A percentile compares a stretch with the other conserved stretches of the same genome.
These are phyloP conservation scores for Macrosoma leucophasiata DNA, from an alignment of 2,888 invertebrate genomes.

Conservation along the genomic window DNA sequence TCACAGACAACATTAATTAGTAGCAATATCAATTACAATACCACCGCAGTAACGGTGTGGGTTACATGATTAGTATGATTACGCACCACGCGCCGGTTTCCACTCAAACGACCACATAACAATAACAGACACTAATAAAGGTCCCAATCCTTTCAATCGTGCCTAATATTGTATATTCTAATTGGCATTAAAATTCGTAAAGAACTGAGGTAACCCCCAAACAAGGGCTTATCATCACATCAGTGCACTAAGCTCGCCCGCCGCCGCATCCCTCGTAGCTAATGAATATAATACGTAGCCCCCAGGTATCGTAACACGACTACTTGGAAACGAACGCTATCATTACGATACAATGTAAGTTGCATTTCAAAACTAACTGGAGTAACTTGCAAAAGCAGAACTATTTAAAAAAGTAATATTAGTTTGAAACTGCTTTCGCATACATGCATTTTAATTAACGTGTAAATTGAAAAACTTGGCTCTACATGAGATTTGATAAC, in stretches of 20 bases:
- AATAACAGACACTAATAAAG: constrained; percentile 71
- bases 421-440: too few species aligned
- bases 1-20: constrained; percentile 8
- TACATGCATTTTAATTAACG: too few species aligned
- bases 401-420: too few species aligned
- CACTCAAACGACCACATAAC: constrained; percentile 55
- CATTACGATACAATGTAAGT: too few species aligned
- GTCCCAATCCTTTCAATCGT: constrained; percentile 59
- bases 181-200: constrained; percentile 68
- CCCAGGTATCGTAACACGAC: constrained; percentile 50
- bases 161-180: constrained; percentile 65
- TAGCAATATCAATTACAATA: constrained; percentile 20
- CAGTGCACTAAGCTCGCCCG: constrained; percentile 40
- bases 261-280: constrained; percentile 29
- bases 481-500: too few species aligned
- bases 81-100: constrained; percentile 37
- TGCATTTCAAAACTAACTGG: too few species aligned
- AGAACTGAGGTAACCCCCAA: constrained; percentile 65
- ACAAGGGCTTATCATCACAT: constrained; percentile 66
- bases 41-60: constrained; percentile 26
- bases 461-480: too few species aligned
- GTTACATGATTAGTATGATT: constrained; percentile 27
- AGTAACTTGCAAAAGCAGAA: too few species aligned
- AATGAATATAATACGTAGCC: constrained; percentile 58
- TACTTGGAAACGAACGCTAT: constrained; percentile 10